Evolutionary conservation across 2,113 vertebrate species (phyloP), one percentile per base, ranked within the genome.

Genomic region (Beaufortia kweichowensis): DNA sequence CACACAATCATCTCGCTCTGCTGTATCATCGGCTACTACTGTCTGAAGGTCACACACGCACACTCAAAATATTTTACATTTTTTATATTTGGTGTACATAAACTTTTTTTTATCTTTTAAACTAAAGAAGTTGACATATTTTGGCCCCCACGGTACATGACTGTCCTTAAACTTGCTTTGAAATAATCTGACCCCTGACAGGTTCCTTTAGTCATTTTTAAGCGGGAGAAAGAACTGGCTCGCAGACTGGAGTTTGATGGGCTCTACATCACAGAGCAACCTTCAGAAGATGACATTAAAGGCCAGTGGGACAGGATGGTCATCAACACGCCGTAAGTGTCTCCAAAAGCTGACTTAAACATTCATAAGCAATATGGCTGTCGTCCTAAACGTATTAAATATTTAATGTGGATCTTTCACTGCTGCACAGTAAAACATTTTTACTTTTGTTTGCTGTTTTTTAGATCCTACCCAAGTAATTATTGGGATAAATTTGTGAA

Each of bases 401-500:
- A 29, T 15, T 46, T 15, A 29, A 46, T 48, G 23, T 1, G 2
- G 0, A 26, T 24, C 8, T 6, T 14, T 31, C 17, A 50, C 26
- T 21, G 26, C 43, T 29, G 29, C 29, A n/a, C 21, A 28, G 23
- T 3, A 66, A 46, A 74, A 53, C 26, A 50, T 6, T 56, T 5
- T 12, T 6, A 55, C 21, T 14, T 24, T 53, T 39, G 64, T n/a
- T 29, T 21, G 23, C 48, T 57, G 67, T 11, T 86, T 82, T 90
- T 4, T 84, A 98, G 96, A 75, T 98, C 96, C 69, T 98, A 97
- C 88, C 96, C 96, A 60, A 97, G 94, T 86, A 97, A 97, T 84
- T 98, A 98, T 57, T 98, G 96, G 96, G 96, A 98, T 86, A 98
- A 97, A 85, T 98, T 98, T 94, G 96, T 98, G 48, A 98, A 98